These are phyloP conservation scores for Nephrotoma guestfalica DNA, from an alignment of 2,888 invertebrate species.

Conservation along the genomic window DNA sequence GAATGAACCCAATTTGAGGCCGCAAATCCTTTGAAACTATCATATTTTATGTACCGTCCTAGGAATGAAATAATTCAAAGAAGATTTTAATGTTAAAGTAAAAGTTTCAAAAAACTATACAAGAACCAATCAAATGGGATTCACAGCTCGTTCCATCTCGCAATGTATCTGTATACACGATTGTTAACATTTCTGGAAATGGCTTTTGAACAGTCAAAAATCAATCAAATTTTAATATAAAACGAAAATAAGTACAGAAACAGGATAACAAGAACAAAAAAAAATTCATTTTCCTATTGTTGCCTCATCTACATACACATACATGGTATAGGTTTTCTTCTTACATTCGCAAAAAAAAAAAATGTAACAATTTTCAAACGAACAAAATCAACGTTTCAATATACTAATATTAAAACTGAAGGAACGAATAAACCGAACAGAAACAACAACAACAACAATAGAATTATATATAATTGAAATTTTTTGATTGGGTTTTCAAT, in stretches of 20 bases:
- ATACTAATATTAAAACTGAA: neutral
- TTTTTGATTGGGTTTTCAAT: neutral
- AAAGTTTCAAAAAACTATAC: no score
- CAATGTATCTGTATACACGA: neutral
- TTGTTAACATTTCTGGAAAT: neutral
- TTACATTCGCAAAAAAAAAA: neutral
- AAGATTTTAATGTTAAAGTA: no score
- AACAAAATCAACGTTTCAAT: neutral
- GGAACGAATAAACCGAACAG: neutral
- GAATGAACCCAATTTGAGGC: no score
- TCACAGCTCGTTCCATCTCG: no score
- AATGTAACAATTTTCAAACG: neutral
- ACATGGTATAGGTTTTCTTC: neutral
- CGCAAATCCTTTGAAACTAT: no score
- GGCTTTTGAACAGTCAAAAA: neutral
- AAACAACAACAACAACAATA: neutral
- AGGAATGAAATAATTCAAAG: no score
- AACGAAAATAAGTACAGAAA: neutral
- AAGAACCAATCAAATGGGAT: no score
- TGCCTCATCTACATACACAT: neutral
- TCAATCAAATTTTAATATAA: neutral
- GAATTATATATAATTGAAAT: neutral
- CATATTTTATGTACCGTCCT: no score
- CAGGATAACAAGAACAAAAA: neutral
- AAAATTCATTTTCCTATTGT: neutral